Evolutionary conservation across 2,888 invertebrate genomes (phyloP).

Genomic region (Chesias legatella): DNA sequence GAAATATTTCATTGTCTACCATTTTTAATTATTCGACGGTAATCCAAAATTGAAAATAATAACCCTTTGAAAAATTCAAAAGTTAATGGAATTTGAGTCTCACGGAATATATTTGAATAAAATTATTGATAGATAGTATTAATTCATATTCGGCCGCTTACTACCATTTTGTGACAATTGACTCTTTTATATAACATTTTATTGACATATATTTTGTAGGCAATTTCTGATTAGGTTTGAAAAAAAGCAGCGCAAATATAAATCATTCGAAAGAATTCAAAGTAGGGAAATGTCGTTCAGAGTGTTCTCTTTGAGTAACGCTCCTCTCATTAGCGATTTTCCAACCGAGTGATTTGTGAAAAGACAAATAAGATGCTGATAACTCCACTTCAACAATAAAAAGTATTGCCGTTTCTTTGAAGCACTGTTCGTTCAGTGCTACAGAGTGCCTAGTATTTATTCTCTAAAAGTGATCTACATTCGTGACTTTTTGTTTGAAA

Average conservation of each 20-base stretch:
- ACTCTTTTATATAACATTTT: too few species aligned
- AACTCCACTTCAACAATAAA: constrained; percentile 44
- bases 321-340: constrained; percentile 71
- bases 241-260: constrained; percentile 19
- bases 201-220: too few species aligned
- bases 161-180: background rate
- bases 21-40: constrained; percentile 48
- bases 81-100: constrained; percentile 10
- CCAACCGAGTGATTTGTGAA: constrained; percentile 46
- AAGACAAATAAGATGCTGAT: constrained; percentile 44
- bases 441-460: constrained; percentile 1
- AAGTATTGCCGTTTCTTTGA: constrained; percentile 43
- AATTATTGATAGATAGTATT: background rate
- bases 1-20: constrained; percentile 55
- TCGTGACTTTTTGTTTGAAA: too few species aligned
- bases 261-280: constrained; percentile 31
- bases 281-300: constrained; percentile 48
- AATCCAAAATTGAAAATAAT: constrained; percentile 35
- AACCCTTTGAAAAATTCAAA: constrained; percentile 8
- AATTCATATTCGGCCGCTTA: background rate
- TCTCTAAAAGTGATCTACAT: background rate
- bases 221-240: too few species aligned
- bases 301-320: constrained; percentile 53
- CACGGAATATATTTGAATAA: background rate
- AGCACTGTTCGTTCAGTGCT: constrained; percentile 8